Percentiles rank a stretch among this genome's conserved stretches.
Conservation (phyloP, 2,888 invertebrate genomes). For the Hirtodrosophila duncani region DNA sequence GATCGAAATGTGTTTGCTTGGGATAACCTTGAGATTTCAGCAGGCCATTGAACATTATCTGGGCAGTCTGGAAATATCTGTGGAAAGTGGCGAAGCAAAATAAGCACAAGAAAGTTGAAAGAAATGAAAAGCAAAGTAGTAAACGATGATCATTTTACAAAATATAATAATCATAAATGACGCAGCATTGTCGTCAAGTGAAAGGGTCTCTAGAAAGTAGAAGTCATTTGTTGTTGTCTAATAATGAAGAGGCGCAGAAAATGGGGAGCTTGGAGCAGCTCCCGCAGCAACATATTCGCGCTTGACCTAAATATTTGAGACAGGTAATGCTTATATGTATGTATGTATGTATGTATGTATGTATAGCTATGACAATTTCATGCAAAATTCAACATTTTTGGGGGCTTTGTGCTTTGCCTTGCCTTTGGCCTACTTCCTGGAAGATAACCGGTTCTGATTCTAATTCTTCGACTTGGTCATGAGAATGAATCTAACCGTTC, state of each 20-base stretch:
- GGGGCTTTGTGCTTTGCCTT: constrained; percentile 34
- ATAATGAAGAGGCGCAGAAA: constrained; percentile 31
- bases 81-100: constrained; percentile 4
- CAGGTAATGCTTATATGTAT: too few relatives aligned
- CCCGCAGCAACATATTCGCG: too few relatives aligned
- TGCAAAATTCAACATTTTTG: constrained; percentile 20
- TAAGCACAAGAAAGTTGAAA: constrained; percentile 3
- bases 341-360: not conserved
- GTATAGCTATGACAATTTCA: constrained; percentile 2
- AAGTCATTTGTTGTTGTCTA: constrained; percentile 47
- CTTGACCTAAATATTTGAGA: too few relatives aligned
- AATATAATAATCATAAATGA: constrained; percentile 47
- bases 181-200: constrained; percentile 51
- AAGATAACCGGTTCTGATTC: constrained; percentile 50
- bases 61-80: constrained; percentile 84
- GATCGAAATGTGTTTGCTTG: constrained; percentile 84
- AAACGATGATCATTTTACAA: constrained; percentile 31
- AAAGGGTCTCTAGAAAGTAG: constrained; percentile 70
- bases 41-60: constrained; percentile 86
- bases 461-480: constrained; percentile 17
- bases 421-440: constrained; percentile 49
- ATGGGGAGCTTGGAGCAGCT: constrained; percentile 6
- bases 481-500: not conserved
- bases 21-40: constrained; percentile 87
- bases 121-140: constrained; percentile 16